Evolutionary conservation across 2,113 vertebrate genomes (phyloP).

Genomic region (Hippocampus abdominalis): DNA sequence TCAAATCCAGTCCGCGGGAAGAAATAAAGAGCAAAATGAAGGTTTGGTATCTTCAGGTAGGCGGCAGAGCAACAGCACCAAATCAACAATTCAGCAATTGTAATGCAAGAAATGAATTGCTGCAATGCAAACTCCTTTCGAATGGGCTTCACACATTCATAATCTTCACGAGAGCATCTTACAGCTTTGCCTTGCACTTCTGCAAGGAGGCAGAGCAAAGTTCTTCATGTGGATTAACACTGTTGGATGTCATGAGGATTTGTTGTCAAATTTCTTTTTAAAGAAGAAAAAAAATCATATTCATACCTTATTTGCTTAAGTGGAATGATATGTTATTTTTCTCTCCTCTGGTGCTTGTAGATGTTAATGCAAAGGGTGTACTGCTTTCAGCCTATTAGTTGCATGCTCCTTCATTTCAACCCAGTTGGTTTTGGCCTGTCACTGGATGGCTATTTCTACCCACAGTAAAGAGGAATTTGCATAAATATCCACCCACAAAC

Average conservation of each 20-base stretch:
- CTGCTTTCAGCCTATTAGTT: conserved; percentile 45
- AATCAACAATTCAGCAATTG: conserved; percentile 29
- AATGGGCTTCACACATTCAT: conserved; percentile 30
- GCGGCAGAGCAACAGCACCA: conserved; percentile 17
- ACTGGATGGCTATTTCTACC: conserved; percentile 64
- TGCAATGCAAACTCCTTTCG: conserved; percentile 19
- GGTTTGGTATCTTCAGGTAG: conserved; percentile 19
- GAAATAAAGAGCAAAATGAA: conserved; percentile 18
- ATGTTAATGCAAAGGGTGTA: conserved; percentile 53
- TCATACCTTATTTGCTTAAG: conserved; percentile 41
- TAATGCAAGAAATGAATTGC: conserved; percentile 36
- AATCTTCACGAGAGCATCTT: conserved; percentile 28
- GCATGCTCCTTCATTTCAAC: conserved; percentile 55
- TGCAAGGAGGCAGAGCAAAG: conserved; percentile 5
- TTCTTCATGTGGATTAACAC: conserved; percentile 41
- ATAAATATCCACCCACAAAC: conserved; percentile 73
- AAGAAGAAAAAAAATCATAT: conserved; percentile 20
- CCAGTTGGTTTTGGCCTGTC: conserved; percentile 65
- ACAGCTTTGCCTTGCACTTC: conserved; percentile 26
- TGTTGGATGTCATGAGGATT: conserved; percentile 35
- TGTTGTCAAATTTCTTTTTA: conserved; percentile 14
- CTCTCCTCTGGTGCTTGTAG: conserved; percentile 24
- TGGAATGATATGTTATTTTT: conserved; percentile 23
- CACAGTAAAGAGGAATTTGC: conserved; percentile 66
- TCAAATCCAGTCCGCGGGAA: conserved; percentile 20